Base-by-base conservation (phyloP, 2,113 vertebrate species). In the Macquaria ambigua region DNA sequence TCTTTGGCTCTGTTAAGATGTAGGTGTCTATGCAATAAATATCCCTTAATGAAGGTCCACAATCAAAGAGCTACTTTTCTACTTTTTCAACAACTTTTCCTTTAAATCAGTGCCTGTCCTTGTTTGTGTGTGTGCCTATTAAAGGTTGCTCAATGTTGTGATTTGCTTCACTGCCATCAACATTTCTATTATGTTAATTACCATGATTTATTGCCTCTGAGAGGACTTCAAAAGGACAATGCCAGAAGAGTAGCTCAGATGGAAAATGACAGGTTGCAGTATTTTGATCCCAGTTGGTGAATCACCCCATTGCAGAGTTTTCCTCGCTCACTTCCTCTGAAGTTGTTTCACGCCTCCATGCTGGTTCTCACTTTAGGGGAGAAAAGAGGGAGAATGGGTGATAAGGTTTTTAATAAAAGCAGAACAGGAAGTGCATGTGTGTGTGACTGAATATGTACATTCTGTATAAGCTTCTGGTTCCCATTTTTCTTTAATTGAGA, bases 151-250 rank as follows among this genome's bases (percentile, higher is more conserved):
- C 46, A 12, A 2, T 64, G 68, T 76, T 74, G 55, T 70, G 34
- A 87, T 82, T 85, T 55, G 59, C 70, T 56, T 56, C 46, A 74
- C 55, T 68, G 71, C 72, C 76, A 87, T 87, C 87, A 85, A 85
- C 79, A 37, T 91, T 91, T 87, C 74, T 86, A 48, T 86, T 85
- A 85, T 89, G 90, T 72, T 93, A 90, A 93, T 93, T 89, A 55
- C 25, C 28, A 16, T 61, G 69, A 82, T 85, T 89, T 81, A 83
- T 81, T 41, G 81, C 83, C 85, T 90, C 69, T 58, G 81, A 87
- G 83, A 84, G 66, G 59, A 85, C 91, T 92, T 91, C 77, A 93
- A 91, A 31, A 94, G 83, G 73, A 89, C 71, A 58, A 34, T 25
- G 69, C 81, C 61, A 76, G 73, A 69, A 74, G 81, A 73, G 67